Evolutionary conservation across 2,888 invertebrate species (phyloP).

Genomic region (Xylota sylvarum): DNA sequence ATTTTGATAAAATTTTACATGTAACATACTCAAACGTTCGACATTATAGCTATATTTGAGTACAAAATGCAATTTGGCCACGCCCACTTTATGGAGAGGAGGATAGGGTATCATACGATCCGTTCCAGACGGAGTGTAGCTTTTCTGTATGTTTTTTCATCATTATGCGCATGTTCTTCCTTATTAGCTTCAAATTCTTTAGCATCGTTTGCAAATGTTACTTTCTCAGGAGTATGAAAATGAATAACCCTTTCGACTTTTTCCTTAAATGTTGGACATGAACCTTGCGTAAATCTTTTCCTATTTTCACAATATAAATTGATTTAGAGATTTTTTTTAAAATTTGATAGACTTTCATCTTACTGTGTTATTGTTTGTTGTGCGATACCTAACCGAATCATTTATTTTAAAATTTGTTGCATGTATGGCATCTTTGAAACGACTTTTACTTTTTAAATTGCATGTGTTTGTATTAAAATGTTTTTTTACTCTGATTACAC

Average conservation of each 20-base stretch:
- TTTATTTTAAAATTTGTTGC: neutral
- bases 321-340: constrained; percentile 25
- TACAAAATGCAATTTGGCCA: no score
- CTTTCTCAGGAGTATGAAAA: constrained; percentile 2
- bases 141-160: no score
- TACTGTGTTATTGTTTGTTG: constrained; percentile 26
- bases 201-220: neutral
- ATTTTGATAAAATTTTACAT: no score
- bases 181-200: neutral
- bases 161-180: no score
- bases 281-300: constrained; percentile 27
- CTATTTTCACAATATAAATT: constrained; percentile 19
- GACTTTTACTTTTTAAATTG: neutral
- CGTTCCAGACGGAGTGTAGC: no score
- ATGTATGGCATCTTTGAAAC: neutral
- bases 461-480: neutral
- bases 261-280: constrained; percentile 23
- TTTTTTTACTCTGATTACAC: no score
- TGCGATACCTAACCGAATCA: constrained; percentile 40
- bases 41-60: no score
- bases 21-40: no score
- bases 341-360: constrained; percentile 26
- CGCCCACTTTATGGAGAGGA: no score
- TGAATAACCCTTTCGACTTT: neutral
- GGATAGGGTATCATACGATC: no score